Base-by-base conservation (phyloP, 1,140 invertebrate species). In the Brachionus manjavacas region DNA sequence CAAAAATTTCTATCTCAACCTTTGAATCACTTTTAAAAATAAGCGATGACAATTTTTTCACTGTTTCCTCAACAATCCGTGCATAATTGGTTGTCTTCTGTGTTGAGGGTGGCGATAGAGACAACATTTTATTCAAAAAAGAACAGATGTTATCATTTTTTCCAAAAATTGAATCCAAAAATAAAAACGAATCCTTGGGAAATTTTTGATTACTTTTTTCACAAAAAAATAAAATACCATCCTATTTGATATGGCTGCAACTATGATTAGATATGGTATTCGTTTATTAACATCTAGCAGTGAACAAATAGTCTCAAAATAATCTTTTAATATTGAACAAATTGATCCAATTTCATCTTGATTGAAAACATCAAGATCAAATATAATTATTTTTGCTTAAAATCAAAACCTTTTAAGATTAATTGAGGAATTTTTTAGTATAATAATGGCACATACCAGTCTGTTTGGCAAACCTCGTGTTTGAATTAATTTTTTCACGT, bases 111-210 rank as follows among this genome's bases (percentile, higher is more conserved):
- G 14, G 9, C 6, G 31, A 41, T 16, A n/a, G 4, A 6, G 3
- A 4, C 12, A 16, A 8, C n/a, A 72, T 43, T 20, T 72, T 72
- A 20, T 39, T 20, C 39, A 72, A 16, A 72, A 72, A 72, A 7
- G 28, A 20, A 11, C 6, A 7, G 7, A 72, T 16, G 7, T 6
- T 39, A 4, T 39, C 31, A n/a, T 72, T 8, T 16, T 72, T 41
- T 72, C 35, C 35, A 72, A 9, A 72, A 72, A 72, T 41, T 72
- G 68, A 39, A 41, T 72, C 68, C 35, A 72, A 72, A 39, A 43
- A 72, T 72, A 72, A 28, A 68, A 28, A 72, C 7, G 28, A 14
- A 11, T 72, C 68, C 68, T 72, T 12, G n/a, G 14, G 35, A 23
- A 31, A 68, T n/a, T 7, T 16, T 8, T 20, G 1, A 76, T 43